phyloP scores from a whole-genome alignment of 2,797 vertebrate species.

The Crenichthys baileyi region DNA sequence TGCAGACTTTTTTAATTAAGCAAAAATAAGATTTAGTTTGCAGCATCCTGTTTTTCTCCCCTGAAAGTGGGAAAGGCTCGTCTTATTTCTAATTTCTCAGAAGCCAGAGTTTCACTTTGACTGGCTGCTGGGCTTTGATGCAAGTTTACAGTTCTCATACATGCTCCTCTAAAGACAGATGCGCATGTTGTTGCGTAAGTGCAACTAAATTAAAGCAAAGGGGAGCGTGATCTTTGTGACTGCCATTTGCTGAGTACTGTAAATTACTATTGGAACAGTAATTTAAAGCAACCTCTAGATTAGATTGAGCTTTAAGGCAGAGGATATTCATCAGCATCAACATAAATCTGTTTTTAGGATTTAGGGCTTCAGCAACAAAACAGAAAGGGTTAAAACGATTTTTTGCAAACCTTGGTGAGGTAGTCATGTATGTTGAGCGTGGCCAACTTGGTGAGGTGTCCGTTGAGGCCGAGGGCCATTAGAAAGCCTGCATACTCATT shows the following conservation, averaged over 20 bases:
- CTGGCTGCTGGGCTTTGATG: constrained; percentile 40
- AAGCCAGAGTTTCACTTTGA: constrained; percentile 66
- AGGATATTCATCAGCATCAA: constrained; percentile 3
- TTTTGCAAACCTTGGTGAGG: constrained; percentile 89
- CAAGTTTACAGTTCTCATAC: constrained; percentile 40
- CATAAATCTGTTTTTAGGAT: neutral
- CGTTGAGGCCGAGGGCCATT: constrained; percentile 96
- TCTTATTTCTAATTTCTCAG: constrained; percentile 52
- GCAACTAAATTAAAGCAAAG: constrained; percentile 20
- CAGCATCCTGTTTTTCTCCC: constrained; percentile 70
- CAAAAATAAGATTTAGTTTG: constrained; percentile 26
- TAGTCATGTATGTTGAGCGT: constrained; percentile 98
- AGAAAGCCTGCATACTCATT: constrained; percentile 98
- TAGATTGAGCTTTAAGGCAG: constrained; percentile 19
- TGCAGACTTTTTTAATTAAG: constrained; percentile 2
- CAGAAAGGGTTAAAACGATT: neutral
- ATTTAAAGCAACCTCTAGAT: constrained; percentile 10
- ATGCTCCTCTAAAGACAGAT: constrained; percentile 48
- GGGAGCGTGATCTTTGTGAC: constrained; percentile 18
- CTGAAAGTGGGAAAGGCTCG: constrained; percentile 56
- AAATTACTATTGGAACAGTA: constrained; percentile 5
- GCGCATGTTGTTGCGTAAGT: constrained; percentile 9
- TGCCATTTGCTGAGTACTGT: neutral
- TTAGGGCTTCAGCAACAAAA: neutral
- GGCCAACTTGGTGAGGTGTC: constrained; percentile 95